Base-by-base conservation (phyloP, 2,797 vertebrate species). In the Myotis vivesi region DNA sequence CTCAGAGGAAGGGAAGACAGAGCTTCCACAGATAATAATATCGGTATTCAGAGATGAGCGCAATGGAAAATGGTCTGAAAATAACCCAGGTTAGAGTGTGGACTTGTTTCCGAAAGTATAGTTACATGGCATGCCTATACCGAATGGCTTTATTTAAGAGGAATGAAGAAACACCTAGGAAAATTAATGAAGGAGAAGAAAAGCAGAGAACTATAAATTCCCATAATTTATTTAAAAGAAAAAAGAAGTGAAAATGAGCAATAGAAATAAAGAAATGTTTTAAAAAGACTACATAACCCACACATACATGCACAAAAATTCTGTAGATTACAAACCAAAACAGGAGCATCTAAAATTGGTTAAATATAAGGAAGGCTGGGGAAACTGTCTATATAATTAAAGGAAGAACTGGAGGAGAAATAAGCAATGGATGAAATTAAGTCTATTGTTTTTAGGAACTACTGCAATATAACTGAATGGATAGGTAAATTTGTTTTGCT, bases 401-500 rank as follows among this genome's bases (percentile, higher is more conserved):
- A 62, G 69, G 59, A 68, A 96, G 30, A 96, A 68, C 15, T 84
- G 41, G 25, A 79, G 33, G 22, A 80, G 51, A 80, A 80, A 91
- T 16, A 92, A 95, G n/a, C 83, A 87, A 82, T 72, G 15, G 28
- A 44, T 44, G 49, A 28, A 93, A 89, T 88, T 86, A 94, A 87
- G 8, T 68, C 55, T 62, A n/a, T 83, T 87, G 41, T 95, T 62
- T 22, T 68, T n/a, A 69, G 22, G 59, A 93, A 59, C 28, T 44
- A 53, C 33, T 30, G 13, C 6, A 25, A 64, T 68, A 59, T 51
- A 36, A 87, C 71, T 80, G 57, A 89, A 95, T 68, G 55, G 41
- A 95, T 2, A 80, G 25, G 66, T 46, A 94, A 96, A 93, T 92
- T 87, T 57, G 36, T 85, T 93, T 90, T 89, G 12, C 57, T 81